phyloP scores from a whole-genome alignment of 2,797 vertebrate species.

The Vultur gryphus region DNA sequence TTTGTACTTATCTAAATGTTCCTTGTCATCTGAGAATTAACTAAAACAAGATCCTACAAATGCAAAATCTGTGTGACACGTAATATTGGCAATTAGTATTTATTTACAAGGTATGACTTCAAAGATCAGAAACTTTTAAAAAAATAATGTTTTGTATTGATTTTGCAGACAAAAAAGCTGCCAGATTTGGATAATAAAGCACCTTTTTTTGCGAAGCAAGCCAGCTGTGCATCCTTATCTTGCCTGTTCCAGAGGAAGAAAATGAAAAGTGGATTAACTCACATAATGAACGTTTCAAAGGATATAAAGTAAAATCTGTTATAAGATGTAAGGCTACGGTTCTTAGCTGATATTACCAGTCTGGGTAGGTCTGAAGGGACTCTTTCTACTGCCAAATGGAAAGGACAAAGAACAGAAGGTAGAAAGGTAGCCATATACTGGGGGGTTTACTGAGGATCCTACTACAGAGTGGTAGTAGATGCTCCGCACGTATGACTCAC shows the following conservation, averaged over 20 bases:
- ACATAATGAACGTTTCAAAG: background rate
- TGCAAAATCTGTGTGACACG: background rate
- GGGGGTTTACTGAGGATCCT: background rate
- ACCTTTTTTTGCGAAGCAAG: background rate
- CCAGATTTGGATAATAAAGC: background rate
- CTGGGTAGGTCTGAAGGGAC: background rate
- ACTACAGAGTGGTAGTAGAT: background rate
- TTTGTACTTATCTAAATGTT: background rate
- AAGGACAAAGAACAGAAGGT: background rate
- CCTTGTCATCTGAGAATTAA: background rate
- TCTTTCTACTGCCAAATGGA: background rate
- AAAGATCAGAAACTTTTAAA: background rate
- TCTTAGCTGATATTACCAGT: background rate
- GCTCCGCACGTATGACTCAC: background rate
- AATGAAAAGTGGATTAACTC: slow-evolving; percentile 15
- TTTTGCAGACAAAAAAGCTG: background rate
- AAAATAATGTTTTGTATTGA: background rate
- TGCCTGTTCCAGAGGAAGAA: slow-evolving; percentile 10
- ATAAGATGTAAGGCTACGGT: background rate
- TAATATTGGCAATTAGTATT: background rate
- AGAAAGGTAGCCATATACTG: background rate
- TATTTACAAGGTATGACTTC: background rate
- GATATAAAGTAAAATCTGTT: background rate
- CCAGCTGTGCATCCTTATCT: background rate
- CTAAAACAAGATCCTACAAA: background rate